Evolutionary conservation across 2,797 vertebrate species (phyloP).

Genomic region (Betta splendens): DNA sequence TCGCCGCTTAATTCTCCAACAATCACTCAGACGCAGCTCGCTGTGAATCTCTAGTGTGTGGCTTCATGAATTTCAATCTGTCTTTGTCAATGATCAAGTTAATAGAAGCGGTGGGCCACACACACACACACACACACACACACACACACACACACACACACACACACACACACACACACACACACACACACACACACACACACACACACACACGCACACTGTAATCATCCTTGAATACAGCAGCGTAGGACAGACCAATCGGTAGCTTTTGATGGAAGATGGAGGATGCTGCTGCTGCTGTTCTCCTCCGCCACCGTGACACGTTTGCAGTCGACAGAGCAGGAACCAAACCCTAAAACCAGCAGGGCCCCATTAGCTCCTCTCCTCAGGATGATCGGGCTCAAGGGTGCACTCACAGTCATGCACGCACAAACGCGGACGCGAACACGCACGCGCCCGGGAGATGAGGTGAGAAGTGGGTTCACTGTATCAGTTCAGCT

Average conservation of each 20-base stretch:
- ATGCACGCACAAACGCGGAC: slow-evolving; percentile 1
- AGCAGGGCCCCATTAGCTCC: slow-evolving; percentile 13
- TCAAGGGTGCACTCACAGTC: slow-evolving; percentile 25
- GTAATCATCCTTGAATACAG: slow-evolving; percentile 36
- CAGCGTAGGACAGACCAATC: slow-evolving; percentile 14
- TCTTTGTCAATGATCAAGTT: slow-evolving; percentile 57
- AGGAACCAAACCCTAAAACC: slow-evolving; percentile 19
- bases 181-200: slow-evolving; percentile 1
- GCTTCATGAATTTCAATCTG: slow-evolving; percentile 32
- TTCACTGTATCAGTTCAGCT: slow-evolving; percentile 64
- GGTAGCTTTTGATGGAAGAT: slow-evolving; percentile 16
- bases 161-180: slow-evolving; percentile 1
- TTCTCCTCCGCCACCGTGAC: slow-evolving; percentile 10
- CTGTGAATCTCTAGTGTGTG: slow-evolving; percentile 24
- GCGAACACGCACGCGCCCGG: slow-evolving; percentile 16
- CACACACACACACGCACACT: slow-evolving; percentile 2
- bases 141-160: slow-evolving; percentile 1
- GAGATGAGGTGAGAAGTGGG: slow-evolving; percentile 52
- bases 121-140: slow-evolving; percentile 1
- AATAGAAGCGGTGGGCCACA: slow-evolving; percentile 30
- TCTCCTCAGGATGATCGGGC: slow-evolving; percentile 29
- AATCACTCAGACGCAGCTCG: slow-evolving; percentile 13
- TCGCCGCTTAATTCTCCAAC: slow-evolving; percentile 12
- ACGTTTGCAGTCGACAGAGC: too few species aligned
- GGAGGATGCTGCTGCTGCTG: slow-evolving; percentile 22